Conservation (phyloP, 92 coral and sea anemone species). For the Paragorgia papillata region DNA sequence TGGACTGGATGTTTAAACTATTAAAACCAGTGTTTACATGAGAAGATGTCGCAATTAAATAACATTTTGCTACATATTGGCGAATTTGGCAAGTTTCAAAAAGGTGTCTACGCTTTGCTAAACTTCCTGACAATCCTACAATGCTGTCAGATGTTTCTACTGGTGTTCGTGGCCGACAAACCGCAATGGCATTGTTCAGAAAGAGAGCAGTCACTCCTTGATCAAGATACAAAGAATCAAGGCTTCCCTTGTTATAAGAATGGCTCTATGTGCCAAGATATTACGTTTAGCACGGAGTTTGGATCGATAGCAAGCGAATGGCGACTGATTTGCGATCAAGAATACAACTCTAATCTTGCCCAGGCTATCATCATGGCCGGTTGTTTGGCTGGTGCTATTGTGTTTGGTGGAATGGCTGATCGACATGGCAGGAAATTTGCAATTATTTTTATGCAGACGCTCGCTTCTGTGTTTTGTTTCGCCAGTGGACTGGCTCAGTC, state of each 20-base stretch:
- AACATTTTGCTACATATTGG: slow-evolving; percentile 58
- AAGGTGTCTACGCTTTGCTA: slow-evolving; percentile 57
- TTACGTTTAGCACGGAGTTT: slow-evolving; percentile 58
- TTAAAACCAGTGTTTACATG: no score
- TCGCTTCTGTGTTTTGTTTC: slow-evolving; percentile 48
- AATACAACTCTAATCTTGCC: slow-evolving; percentile 72
- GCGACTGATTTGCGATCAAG: slow-evolving; percentile 75
- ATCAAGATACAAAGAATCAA: not conserved
- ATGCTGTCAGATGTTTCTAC: slow-evolving; percentile 71
- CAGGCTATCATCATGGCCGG: slow-evolving; percentile 88
- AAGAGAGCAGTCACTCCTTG: not conserved
- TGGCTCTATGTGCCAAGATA: slow-evolving; percentile 55
- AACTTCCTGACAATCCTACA: slow-evolving; percentile 58
- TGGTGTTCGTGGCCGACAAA: slow-evolving; percentile 81
- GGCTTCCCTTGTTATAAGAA: slow-evolving; percentile 39
- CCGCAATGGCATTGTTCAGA: slow-evolving; percentile 79
- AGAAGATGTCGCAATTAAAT: slow-evolving; percentile 31
- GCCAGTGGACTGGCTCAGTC: slow-evolving; percentile 80
- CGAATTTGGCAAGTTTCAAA: slow-evolving; percentile 83
- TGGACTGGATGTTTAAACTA: no score
- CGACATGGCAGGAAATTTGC: slow-evolving; percentile 73
- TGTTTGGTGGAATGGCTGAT: slow-evolving; percentile 76
- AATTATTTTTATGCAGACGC: slow-evolving; percentile 59
- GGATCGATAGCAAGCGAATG: slow-evolving; percentile 88
- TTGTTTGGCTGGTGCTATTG: slow-evolving; percentile 68